These are phyloP conservation scores for Hoplostethus atlanticus DNA, from an alignment of 2,797 vertebrate species.

Conservation along the genomic window DNA sequence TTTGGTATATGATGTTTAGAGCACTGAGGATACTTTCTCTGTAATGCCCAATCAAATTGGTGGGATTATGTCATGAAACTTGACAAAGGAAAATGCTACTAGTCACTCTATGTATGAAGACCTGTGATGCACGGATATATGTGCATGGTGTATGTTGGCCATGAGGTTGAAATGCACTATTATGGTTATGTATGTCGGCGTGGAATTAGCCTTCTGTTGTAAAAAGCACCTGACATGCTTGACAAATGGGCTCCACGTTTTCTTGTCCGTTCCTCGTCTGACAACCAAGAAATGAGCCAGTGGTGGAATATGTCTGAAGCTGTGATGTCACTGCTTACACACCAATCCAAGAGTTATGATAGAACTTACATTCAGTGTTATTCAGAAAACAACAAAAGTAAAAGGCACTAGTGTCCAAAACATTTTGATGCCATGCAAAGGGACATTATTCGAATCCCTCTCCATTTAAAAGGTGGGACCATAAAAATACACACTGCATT, in stretches of 20 bases:
- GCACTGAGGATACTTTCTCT: slow-evolving; percentile 86
- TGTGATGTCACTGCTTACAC: slow-evolving; percentile 31
- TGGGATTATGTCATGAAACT: slow-evolving; percentile 40
- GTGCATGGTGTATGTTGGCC: slow-evolving; percentile 51
- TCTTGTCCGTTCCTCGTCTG: slow-evolving; percentile 44
- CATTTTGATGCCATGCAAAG: slow-evolving; percentile 68
- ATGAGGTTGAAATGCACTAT: slow-evolving; percentile 66
- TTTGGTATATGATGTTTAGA: slow-evolving; percentile 92
- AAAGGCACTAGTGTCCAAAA: slow-evolving; percentile 88
- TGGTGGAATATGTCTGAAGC: slow-evolving; percentile 48
- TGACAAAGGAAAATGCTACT: slow-evolving; percentile 37
- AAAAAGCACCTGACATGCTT: slow-evolving; percentile 64
- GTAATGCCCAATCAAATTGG: slow-evolving; percentile 63
- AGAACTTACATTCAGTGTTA: slow-evolving; percentile 75
- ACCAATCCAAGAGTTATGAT: slow-evolving; percentile 77
- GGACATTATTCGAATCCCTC: slow-evolving; percentile 55
- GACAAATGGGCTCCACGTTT: slow-evolving; percentile 73
- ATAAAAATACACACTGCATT: slow-evolving; percentile 9
- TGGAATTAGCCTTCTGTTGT: slow-evolving; percentile 63
- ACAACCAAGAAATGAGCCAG: slow-evolving; percentile 64
- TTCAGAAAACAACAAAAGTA: slow-evolving; percentile 71
- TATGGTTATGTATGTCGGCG: slow-evolving; percentile 62
- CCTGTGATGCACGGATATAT: slow-evolving; percentile 37
- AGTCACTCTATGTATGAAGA: slow-evolving; percentile 34
- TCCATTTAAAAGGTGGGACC: slow-evolving; percentile 40